These are phyloP conservation scores for Percina caprodes DNA, from an alignment of 2,113 vertebrate genomes.

Conservation along the genomic window DNA sequence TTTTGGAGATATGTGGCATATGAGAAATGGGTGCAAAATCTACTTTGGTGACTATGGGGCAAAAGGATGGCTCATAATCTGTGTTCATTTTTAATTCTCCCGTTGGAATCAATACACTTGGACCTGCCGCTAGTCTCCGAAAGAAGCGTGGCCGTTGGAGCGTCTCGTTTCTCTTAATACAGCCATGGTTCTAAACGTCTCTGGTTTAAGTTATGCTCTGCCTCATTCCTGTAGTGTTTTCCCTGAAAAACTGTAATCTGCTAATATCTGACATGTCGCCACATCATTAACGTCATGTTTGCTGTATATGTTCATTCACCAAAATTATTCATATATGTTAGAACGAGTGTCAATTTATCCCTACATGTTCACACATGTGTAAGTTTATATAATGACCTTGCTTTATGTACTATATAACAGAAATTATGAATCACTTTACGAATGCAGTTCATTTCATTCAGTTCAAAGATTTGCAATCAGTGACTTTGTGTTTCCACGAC, in stretches of 20 bases:
- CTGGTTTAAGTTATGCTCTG: not conserved
- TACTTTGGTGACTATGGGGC: too few relatives aligned
- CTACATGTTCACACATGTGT: not conserved
- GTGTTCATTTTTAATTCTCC: too few relatives aligned
- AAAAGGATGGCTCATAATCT: too few relatives aligned
- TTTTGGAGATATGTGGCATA: too few relatives aligned
- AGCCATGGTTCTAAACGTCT: too few relatives aligned
- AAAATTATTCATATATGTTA: not conserved
- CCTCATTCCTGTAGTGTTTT: not conserved
- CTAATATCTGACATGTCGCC: not conserved
- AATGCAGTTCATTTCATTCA: not conserved
- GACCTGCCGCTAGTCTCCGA: too few relatives aligned
- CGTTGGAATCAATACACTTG: too few relatives aligned
- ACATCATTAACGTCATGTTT: not conserved
- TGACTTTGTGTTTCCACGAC: constrained; percentile 4
- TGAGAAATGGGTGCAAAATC: too few relatives aligned
- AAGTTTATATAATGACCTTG: not conserved
- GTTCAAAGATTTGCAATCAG: not conserved
- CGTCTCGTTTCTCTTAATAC: too few relatives aligned
- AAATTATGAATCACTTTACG: not conserved
- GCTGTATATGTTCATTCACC: not conserved
- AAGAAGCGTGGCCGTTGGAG: too few relatives aligned
- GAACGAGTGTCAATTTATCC: not conserved
- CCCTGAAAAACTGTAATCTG: not conserved
- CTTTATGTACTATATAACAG: not conserved